A percentile compares a stretch with the other conserved stretches of the same genome.
Evolutionary conservation across 2,888 invertebrate species (phyloP).

Genomic region (Busseola fusca): DNA sequence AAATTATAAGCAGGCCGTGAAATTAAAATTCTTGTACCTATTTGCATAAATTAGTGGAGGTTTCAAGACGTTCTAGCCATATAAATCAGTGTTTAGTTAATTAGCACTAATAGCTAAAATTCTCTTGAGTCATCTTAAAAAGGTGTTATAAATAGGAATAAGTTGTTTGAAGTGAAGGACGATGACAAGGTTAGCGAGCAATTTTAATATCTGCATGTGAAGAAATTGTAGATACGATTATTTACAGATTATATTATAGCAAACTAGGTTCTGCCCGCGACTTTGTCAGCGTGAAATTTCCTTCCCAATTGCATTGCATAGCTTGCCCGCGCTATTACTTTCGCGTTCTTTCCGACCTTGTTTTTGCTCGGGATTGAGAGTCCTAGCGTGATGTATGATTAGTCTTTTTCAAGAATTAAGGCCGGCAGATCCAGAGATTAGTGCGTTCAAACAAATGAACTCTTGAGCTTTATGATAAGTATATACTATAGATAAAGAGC

Average conservation of each 20-base stretch:
- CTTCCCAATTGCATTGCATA: background rate
- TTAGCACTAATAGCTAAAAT: background rate
- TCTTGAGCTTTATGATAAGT: background rate
- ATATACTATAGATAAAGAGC: background rate
- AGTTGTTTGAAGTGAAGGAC: background rate
- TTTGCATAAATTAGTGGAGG: slow-evolving; percentile 37
- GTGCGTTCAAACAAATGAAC: background rate
- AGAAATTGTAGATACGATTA: background rate
- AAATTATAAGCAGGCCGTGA: slow-evolving; percentile 28
- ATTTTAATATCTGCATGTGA: background rate
- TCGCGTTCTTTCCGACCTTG: no score
- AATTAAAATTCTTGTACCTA: slow-evolving; percentile 13
- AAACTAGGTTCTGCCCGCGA: background rate
- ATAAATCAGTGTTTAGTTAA: slow-evolving; percentile 18
- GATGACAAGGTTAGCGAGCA: background rate
- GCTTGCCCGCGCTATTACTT: background rate
- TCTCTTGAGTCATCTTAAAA: slow-evolving; percentile 1
- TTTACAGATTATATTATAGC: background rate
- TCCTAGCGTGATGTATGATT: background rate
- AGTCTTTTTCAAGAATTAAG: background rate
- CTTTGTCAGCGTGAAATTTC: background rate
- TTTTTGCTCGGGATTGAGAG: no score
- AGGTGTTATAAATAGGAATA: slow-evolving; percentile 4
- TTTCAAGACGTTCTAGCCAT: background rate
- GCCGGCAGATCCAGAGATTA: background rate